Base-by-base conservation (phyloP, 2,797 vertebrate genomes). In the Manis javanica region DNA sequence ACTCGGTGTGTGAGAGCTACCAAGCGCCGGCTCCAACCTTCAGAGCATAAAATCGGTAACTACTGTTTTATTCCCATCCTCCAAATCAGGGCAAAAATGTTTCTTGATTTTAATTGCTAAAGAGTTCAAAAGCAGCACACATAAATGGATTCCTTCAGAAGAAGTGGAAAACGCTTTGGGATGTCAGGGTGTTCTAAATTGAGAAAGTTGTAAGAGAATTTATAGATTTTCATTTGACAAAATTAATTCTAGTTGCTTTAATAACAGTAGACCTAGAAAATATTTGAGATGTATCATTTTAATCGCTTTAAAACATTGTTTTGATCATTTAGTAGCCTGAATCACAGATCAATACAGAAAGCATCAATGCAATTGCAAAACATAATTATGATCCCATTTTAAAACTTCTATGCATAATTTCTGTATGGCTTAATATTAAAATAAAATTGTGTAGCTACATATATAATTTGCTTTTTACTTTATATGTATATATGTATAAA, bases 171-270 rank as follows among this genome's bases (percentile, higher is more conserved):
- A 89, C 15, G 34, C 8, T 55, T 91, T 86, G 75, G 18, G 21
- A 82, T 84, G 49, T 39, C 19, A 77, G 8, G 3, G 18, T 71
- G 8, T 61, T 91, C 24, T 63, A 63, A 75, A 46, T 51, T 71
- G 34, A 75, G 26, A 90, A 37, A 85, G 15, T 87, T 82, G 2
- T 82, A 75, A 68, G 29, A 69, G 24, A 72, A 15, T 42, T 57
- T 19, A 82, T 13, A 95, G 26, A 87, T 64, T 96, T 75, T 66
- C 24, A 88, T 19, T 37, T 75, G 23, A 92, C 61, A 91, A 71
- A 74, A 42, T 72, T 57, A 64, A 23, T 61, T 53, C 16, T 37
- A 75, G 53, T 79, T 87, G 29, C 26, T 78, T 95, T 75, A 81
- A 59, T 91, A 86, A 71, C 12, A 74, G 29, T 19, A 84, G 5